Percentiles rank a stretch among this genome's conserved stretches.
Conservation (phyloP, 2,888 invertebrate genomes). For the Ctenicera cuprea region DNA sequence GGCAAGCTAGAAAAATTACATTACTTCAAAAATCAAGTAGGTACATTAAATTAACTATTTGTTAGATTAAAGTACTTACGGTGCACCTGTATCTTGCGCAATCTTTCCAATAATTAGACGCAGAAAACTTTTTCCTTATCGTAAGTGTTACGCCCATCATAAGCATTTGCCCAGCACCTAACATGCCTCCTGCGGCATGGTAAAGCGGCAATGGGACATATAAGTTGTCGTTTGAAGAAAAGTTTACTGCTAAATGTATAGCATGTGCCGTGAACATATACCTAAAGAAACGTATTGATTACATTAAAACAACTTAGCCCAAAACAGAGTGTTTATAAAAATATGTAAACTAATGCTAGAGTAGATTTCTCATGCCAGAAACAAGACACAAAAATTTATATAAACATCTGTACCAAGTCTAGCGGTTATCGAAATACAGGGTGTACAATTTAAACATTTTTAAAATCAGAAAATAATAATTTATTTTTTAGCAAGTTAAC, state of each 20-base stretch:
- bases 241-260: not conserved
- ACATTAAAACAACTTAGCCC: no score
- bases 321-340: no score
- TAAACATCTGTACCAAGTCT: no score
- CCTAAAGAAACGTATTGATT: not conserved
- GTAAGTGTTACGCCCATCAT: constrained; percentile 88
- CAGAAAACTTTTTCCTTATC: constrained; percentile 93
- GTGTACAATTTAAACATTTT: no score
- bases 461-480: no score
- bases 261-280: not conserved
- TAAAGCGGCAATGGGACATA: constrained; percentile 96
- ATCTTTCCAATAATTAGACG: constrained; percentile 94
- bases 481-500: no score
- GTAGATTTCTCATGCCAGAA: no score
- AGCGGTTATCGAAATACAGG: no score
- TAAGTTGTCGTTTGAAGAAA: constrained; percentile 79
- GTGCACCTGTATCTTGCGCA: constrained; percentile 94
- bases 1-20: constrained; percentile 77
- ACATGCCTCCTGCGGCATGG: constrained; percentile 93
- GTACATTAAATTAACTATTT: no score
- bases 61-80: constrained; percentile 74
- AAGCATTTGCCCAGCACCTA: constrained; percentile 87
- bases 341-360: no score
- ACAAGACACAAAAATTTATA: no score
- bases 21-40: not conserved